Base-by-base conservation (phyloP, 2,888 invertebrate species). In the Anaspis maculata region DNA sequence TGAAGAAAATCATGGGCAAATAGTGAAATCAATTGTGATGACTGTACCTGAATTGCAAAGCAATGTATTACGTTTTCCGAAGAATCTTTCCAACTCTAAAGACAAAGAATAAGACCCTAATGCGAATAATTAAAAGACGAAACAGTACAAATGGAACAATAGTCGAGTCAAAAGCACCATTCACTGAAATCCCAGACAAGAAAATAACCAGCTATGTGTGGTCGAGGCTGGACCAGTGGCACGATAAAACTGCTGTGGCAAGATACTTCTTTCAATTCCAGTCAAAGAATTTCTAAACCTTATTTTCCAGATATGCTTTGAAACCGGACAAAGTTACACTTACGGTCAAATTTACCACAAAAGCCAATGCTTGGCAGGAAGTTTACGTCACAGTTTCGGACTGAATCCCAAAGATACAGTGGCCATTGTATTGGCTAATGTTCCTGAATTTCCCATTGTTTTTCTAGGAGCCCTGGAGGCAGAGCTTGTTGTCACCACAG, bases 391-490 rank as follows among this genome's bases (percentile, higher is more conserved):
- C n/a, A 75, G 77, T 52, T 71, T 83, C 30, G 77, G 77, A 34
- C 57, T 83, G 7, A 62, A 61, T 29, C 71, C 73, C 39, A 77
- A 78, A 0, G 79, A 85, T 49, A 70, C 78, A 0, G 57, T 86
- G 1, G 80, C 79, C 1, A 48, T 86, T 3, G 73, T 83, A 52
- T 54, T 85, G 34, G 84, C 85, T 1, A 87, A 87, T 57, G 52
- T 77, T 11, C 84, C 85, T 0, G 86, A 87, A 59, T 80, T 72
- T 51, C 73, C 79, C 0, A 64, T 83, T 9, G 71, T 76, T 2
- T 58, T 74, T 4, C 52, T 83, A 51, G 86, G 83, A 0, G 69
- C 74, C 12, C 49, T 80, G 14, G 77, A 77, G 48, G 83, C 83
- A 23, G 82, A 81, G 1, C 67, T 79, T 1, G 52, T 74, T 6